phyloP scores from a whole-genome alignment of 1,140 invertebrate genomes.

The Leptinotarsa texana region DNA sequence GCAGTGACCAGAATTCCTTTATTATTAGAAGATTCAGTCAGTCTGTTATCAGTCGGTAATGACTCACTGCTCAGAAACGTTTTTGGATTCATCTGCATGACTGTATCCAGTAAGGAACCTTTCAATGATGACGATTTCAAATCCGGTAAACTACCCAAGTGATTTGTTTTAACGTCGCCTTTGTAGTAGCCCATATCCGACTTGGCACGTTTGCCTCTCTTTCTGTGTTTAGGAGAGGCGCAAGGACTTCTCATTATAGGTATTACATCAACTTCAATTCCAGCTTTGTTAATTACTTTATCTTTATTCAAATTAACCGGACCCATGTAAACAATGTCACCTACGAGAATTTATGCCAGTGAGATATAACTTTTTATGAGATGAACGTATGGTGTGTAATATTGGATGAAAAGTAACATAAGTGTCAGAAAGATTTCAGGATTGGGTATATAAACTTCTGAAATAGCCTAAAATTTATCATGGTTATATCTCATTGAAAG shows the following conservation, averaged over 20 bases:
- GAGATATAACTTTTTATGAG: background rate
- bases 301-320: conserved; percentile 57
- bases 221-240: conserved; percentile 47
- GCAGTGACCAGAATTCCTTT: conserved; percentile 50
- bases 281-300: conserved; percentile 53
- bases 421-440: background rate
- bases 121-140: conserved; percentile 39
- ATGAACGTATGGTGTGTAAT: no score
- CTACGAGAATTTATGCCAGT: conserved; percentile 42
- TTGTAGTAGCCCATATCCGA: conserved; percentile 49
- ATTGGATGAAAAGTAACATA: no score
- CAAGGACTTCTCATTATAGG: conserved; percentile 53
- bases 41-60: conserved; percentile 34
- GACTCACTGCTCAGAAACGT: conserved; percentile 48
- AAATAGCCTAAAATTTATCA: no score
- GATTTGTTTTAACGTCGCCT: conserved; percentile 33
- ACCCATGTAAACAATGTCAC: conserved; percentile 56
- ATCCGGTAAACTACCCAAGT: conserved; percentile 51
- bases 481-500: no score
- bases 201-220: conserved; percentile 45
- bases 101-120: conserved; percentile 43
- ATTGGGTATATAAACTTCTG: background rate
- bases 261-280: conserved; percentile 54
- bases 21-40: conserved; percentile 43
- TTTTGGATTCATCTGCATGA: conserved; percentile 47